Evolutionary conservation across 1,140 invertebrate genomes (phyloP), one percentile per base, ranked within the genome.

Genomic region (Colletes gigas): DNA sequence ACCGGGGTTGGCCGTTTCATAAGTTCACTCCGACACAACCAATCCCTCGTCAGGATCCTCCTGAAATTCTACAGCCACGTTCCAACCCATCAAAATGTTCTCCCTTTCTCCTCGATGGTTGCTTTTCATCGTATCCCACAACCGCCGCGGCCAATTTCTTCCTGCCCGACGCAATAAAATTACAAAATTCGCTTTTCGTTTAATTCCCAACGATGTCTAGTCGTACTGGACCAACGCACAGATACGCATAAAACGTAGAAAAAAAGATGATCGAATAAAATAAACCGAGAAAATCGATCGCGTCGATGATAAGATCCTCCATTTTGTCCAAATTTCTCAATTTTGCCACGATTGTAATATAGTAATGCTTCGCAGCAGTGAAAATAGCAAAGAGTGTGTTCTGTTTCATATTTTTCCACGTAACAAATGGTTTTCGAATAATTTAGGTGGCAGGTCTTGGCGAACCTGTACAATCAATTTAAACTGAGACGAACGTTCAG

Each of bases 11-110:
- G 84, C 82, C 89, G 89, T 93, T 92, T 92, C 91, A 92, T 93
- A 92, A 93, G 90, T 92, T 92, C 89, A 88, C 89, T 91, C 77
- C 88, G 77, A 87, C 84, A 78, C 85, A 86, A 63, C 86, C 88
- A 88, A 88, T 88, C 87, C 89, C 86, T 79, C 84, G 66, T 63
- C 85, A 76, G 84, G 76, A 86, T 86, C 80, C 84, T 87, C 77
- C 78, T 79, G 77, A 86, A 87, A 86, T 87, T 87, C 78, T 88
- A 73, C 52, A 78, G 59, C 74, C 78, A 70, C 76, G 78, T 85
- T 88, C 83, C 82, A 78, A 81, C 82, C 80, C 60, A 59, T 67
- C 71, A 55, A 80, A 60, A 86, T 69, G 76, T 39, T 63, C 62
- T 21, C 69, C 70, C 70, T 57, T 47, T 52, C 69, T 30, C 67